Evolutionary conservation across 1,140 invertebrate species (phyloP).

Genomic region (Neodiprion fabricii): DNA sequence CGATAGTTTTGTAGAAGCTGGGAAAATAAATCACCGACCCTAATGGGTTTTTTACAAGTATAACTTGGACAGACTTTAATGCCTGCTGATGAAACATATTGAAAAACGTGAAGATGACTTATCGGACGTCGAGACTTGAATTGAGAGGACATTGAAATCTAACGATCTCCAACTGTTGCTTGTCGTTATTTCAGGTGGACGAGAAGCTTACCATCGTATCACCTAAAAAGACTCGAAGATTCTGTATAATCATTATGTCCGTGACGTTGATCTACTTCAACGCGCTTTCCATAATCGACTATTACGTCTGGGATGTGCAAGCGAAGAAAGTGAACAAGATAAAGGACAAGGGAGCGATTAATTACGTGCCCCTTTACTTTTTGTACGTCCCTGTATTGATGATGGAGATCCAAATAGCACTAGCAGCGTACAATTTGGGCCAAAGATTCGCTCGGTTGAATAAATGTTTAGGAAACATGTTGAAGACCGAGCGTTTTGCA

Average conservation of each 20-base stretch:
- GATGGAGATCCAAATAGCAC: slow-evolving; percentile 52
- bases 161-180: not conserved
- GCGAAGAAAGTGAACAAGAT: slow-evolving; percentile 37
- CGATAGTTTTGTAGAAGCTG: no score
- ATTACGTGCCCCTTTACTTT: slow-evolving; percentile 52
- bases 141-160: slow-evolving; percentile 11
- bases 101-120: not conserved
- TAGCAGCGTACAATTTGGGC: slow-evolving; percentile 48
- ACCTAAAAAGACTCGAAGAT: slow-evolving; percentile 38
- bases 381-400: slow-evolving; percentile 53
- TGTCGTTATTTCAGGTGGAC: slow-evolving; percentile 43
- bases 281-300: slow-evolving; percentile 42
- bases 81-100: slow-evolving; percentile 6
- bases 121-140: slow-evolving; percentile 8
- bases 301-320: slow-evolving; percentile 41
- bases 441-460: slow-evolving; percentile 52
- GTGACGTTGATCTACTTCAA: slow-evolving; percentile 36
- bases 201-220: slow-evolving; percentile 36
- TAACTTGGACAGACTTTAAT: no score
- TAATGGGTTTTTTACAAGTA: no score
- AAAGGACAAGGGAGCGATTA: slow-evolving; percentile 51
- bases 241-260: slow-evolving; percentile 34
- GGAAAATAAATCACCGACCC: no score
- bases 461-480: slow-evolving; percentile 43
- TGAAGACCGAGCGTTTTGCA: slow-evolving; percentile 34